These are phyloP conservation scores for Drepana arcuata DNA, from an alignment of 1,140 invertebrate species.

Conservation along the genomic window DNA sequence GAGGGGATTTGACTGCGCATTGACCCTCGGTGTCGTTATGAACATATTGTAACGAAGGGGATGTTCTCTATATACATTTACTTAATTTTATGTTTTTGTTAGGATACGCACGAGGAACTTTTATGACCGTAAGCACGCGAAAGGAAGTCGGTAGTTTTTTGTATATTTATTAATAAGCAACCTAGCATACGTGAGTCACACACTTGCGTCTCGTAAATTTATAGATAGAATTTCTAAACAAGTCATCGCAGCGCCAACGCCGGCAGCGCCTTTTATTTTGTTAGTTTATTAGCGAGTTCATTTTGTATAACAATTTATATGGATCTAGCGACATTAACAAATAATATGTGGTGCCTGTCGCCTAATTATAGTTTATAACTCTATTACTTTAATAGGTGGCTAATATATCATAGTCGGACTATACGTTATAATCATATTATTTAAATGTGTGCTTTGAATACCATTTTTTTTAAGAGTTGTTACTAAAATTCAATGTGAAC, in stretches of 20 bases:
- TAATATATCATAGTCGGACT: too few relatives aligned
- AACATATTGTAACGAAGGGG: conserved; percentile 67
- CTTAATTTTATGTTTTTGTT: conserved; percentile 69
- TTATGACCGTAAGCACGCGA: conserved; percentile 62
- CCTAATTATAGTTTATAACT: too few relatives aligned
- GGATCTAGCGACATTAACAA: too few relatives aligned
- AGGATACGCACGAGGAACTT: conserved; percentile 64
- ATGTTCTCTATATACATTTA: conserved; percentile 66
- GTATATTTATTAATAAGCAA: conserved; percentile 56
- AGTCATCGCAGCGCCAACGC: conserved; percentile 36
- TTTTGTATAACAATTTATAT: too few relatives aligned
- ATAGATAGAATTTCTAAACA: conserved; percentile 43
- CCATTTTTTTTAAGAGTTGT: too few relatives aligned
- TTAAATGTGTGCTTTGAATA: too few relatives aligned
- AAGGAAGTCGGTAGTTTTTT: conserved; percentile 64
- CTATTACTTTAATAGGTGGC: too few relatives aligned
- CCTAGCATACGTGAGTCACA: conserved; percentile 46
- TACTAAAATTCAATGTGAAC: too few relatives aligned
- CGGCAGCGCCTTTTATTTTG: too few relatives aligned
- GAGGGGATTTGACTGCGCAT: conserved; percentile 51
- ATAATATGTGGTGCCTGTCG: too few relatives aligned
- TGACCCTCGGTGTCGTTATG: conserved; percentile 58
- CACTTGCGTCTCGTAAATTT: conserved; percentile 45
- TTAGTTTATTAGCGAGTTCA: too few relatives aligned
- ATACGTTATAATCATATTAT: too few relatives aligned